Conservation (phyloP, 30 jellyfish, hydroid and myxozoan genomes). For the Hydractinia echinata region DNA sequence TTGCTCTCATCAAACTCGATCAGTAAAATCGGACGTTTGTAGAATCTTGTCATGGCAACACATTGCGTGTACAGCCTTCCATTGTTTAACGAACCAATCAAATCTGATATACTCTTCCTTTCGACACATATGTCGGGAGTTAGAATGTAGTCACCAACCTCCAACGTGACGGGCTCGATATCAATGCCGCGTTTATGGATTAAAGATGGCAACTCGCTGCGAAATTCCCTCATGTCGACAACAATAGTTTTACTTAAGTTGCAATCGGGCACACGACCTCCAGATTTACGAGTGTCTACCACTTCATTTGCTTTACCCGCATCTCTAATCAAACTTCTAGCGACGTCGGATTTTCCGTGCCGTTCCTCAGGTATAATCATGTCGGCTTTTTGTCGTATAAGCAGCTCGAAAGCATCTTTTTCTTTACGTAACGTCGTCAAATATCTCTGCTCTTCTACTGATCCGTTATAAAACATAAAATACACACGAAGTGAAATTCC, state of each 20-base stretch:
- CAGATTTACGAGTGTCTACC: slow-evolving; percentile 80
- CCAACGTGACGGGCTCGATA: slow-evolving; percentile 87
- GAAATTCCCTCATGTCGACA: slow-evolving; percentile 95
- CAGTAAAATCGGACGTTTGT: slow-evolving; percentile 68
- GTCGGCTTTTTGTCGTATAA: slow-evolving; percentile 85
- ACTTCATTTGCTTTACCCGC: slow-evolving; percentile 35
- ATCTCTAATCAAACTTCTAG: slow-evolving; percentile 65
- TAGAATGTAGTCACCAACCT: slow-evolving; percentile 95
- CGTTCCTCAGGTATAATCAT: slow-evolving; percentile 99
- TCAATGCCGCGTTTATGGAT: slow-evolving; percentile 88
- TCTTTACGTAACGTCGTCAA: slow-evolving; percentile 83
- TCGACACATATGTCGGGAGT: slow-evolving; percentile 97
- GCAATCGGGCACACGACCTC: slow-evolving; percentile 60
- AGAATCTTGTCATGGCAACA: slow-evolving; percentile 77
- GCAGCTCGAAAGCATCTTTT: slow-evolving; percentile 91
- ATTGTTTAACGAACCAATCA: slow-evolving; percentile 90
- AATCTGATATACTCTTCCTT: slow-evolving; percentile 88
- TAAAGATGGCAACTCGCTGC: slow-evolving; percentile 90
- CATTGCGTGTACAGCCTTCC: slow-evolving; percentile 96
- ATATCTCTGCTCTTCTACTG: slow-evolving; percentile 99
- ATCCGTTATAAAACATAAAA: slow-evolving; percentile 79
- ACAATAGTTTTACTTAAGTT: slow-evolving; percentile 42
- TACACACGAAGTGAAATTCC: slow-evolving; percentile 83
- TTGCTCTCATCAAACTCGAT: slow-evolving; percentile 85
- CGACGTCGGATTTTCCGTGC: slow-evolving; percentile 74